Percentiles rank a stretch among this genome's conserved stretches.
Conservation (phyloP, 1,140 invertebrate genomes). For the Ceratina japonica region DNA sequence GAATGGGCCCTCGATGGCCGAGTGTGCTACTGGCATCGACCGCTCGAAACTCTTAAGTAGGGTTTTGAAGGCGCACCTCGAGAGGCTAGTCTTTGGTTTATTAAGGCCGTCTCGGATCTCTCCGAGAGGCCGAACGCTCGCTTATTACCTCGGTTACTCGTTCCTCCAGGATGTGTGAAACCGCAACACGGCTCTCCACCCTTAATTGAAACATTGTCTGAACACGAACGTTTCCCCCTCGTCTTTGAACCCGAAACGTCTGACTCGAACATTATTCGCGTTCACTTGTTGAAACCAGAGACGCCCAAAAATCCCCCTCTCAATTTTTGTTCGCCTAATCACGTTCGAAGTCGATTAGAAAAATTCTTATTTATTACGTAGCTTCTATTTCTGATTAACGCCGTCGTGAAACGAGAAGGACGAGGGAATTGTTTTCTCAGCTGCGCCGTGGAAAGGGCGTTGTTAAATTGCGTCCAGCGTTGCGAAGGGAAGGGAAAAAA, state of each 20-base stretch:
- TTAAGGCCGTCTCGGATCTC: constrained; percentile 43
- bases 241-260: not conserved
- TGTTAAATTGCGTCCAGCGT: constrained; percentile 31
- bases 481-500: not conserved
- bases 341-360: no score
- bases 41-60: constrained; percentile 20
- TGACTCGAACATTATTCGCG: no score
- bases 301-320: not conserved
- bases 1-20: not conserved
- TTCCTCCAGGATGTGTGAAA: constrained; percentile 26
- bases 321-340: not conserved
- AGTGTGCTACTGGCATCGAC: constrained; percentile 31
- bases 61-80: constrained; percentile 24
- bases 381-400: not conserved
- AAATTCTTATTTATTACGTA: constrained; percentile 4
- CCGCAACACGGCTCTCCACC: constrained; percentile 9
- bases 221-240: constrained; percentile 33
- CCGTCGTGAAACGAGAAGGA: not conserved
- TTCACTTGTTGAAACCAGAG: not conserved
- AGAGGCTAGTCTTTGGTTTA: constrained; percentile 50
- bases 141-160: constrained; percentile 48
- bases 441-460: not conserved
- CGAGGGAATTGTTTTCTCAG: constrained; percentile 18
- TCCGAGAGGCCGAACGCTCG: constrained; percentile 35
- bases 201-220: constrained; percentile 59